Evolutionary conservation across 2,888 invertebrate genomes (phyloP).

Genomic region (Scotopteryx bipunctaria): DNA sequence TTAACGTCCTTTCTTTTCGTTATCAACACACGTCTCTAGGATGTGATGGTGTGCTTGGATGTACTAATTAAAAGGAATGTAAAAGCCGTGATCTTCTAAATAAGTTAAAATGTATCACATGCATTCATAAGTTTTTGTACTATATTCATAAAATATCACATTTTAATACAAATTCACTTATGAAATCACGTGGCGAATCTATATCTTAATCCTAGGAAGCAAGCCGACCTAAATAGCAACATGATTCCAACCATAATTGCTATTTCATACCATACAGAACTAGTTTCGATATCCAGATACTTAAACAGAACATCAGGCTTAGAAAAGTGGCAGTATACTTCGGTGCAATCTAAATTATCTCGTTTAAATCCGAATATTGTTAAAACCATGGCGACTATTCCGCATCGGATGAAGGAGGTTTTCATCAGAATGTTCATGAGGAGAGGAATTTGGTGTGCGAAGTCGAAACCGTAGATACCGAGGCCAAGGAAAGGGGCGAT

Average conservation of each 20-base stretch:
- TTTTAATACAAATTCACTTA: conserved; percentile 10
- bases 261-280: conserved; percentile 84
- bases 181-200: conserved; percentile 75
- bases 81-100: neutral
- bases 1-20: neutral
- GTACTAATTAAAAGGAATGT: neutral
- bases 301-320: conserved; percentile 85
- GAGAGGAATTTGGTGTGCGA: conserved; percentile 84
- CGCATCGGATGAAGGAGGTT: conserved; percentile 86
- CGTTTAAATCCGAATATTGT: conserved; percentile 86
- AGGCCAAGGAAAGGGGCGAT: conserved; percentile 87
- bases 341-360: conserved; percentile 80
- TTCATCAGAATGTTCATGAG: conserved; percentile 85
- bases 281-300: conserved; percentile 83
- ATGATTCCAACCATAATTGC: conserved; percentile 76
- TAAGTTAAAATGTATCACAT: conserved; percentile 29
- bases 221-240: conserved; percentile 81
- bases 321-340: conserved; percentile 86
- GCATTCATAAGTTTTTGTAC: conserved; percentile 31
- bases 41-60: too few relatives aligned
- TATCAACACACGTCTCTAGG: neutral
- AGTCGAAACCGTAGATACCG: conserved; percentile 88
- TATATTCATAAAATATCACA: conserved; percentile 36
- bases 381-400: conserved; percentile 85
- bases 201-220: conserved; percentile 83